Conservation (phyloP, 2,888 invertebrate species). For the Idaea dimidiata region DNA sequence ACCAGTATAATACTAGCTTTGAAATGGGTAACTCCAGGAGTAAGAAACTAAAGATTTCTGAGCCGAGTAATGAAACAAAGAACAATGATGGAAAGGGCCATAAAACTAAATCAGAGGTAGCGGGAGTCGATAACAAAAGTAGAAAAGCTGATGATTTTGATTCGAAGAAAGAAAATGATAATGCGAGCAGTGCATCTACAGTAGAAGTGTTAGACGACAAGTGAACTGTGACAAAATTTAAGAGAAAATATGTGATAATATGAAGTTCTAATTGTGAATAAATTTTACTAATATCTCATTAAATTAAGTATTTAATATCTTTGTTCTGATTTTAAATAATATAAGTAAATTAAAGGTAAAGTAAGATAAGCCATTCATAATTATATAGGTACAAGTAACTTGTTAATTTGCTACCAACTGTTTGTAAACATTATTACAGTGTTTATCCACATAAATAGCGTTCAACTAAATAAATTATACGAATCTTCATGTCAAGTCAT, state of each 20-base stretch:
- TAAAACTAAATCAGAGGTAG: slow-evolving; percentile 56
- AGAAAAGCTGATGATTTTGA: slow-evolving; percentile 35
- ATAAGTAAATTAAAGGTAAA: too few species aligned
- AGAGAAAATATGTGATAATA: not conserved
- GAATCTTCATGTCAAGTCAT: too few species aligned
- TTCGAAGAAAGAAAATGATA: slow-evolving; percentile 56
- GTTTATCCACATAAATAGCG: too few species aligned
- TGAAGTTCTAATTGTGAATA: not conserved
- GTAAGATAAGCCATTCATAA: too few species aligned
- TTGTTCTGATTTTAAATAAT: not conserved
- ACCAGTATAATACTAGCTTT: slow-evolving; percentile 22
- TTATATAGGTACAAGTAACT: too few species aligned
- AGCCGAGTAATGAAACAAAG: slow-evolving; percentile 41
- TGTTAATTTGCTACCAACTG: too few species aligned
- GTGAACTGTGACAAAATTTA: slow-evolving; percentile 36
- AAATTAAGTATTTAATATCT: not conserved
- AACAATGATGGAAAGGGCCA: slow-evolving; percentile 54
- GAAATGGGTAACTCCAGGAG: slow-evolving; percentile 73
- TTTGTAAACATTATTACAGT: too few species aligned
- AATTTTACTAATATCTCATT: not conserved
- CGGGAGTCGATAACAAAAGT: slow-evolving; percentile 31
- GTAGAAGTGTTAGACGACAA: slow-evolving; percentile 74
- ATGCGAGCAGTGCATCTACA: slow-evolving; percentile 72
- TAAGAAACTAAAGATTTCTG: slow-evolving; percentile 68
- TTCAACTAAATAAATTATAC: too few species aligned